These are phyloP conservation scores for Chelon auratus DNA, from an alignment of 2,797 vertebrate species.

Conservation along the genomic window DNA sequence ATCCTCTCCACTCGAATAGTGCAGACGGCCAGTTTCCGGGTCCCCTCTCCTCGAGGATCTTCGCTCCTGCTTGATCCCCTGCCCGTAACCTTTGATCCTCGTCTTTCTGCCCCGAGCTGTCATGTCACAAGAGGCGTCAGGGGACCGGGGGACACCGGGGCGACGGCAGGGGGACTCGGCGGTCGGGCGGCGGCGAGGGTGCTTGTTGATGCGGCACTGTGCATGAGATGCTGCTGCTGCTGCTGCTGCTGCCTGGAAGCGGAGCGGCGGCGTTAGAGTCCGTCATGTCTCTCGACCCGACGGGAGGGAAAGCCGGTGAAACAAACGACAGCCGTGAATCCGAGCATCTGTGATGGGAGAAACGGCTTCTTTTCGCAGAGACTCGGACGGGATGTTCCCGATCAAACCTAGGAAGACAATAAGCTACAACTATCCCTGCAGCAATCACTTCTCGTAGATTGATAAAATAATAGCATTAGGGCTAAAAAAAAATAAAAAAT, in stretches of 20 bases:
- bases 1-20: constrained; percentile 27
- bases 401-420: constrained; percentile 13
- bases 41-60: constrained; percentile 36
- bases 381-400: constrained; percentile 14
- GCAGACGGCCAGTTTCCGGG: constrained; percentile 26
- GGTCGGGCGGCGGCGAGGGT: constrained; percentile 65
- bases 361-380: constrained; percentile 35
- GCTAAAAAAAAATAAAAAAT: not conserved
- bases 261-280: constrained; percentile 48
- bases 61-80: constrained; percentile 47
- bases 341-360: constrained; percentile 47
- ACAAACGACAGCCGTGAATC: constrained; percentile 23
- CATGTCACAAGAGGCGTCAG: constrained; percentile 83
- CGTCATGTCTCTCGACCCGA: constrained; percentile 63
- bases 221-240: constrained; percentile 60
- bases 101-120: constrained; percentile 82
- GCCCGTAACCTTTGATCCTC: constrained; percentile 77
- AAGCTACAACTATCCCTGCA: not conserved
- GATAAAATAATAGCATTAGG: constrained; percentile 4
- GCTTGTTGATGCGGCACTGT: constrained; percentile 65
- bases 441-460: not conserved
- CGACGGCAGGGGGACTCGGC: constrained; percentile 68
- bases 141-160: constrained; percentile 73
- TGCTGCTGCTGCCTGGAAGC: constrained; percentile 51
- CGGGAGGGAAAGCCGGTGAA: constrained; percentile 46